Evolutionary conservation across 1,140 invertebrate genomes (phyloP).

Genomic region (Ganaspis sp.): DNA sequence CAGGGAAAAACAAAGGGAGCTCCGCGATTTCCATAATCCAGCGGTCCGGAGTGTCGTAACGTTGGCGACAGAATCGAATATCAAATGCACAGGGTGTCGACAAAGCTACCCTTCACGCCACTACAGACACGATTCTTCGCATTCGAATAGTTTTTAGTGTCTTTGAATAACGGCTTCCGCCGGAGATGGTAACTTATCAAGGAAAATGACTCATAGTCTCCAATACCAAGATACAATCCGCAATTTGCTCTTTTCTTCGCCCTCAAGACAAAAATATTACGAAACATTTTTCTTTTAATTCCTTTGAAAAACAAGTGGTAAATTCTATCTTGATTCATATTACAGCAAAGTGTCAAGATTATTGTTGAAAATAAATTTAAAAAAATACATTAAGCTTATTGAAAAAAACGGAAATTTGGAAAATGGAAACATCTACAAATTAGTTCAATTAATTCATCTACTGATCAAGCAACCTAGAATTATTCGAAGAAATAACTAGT

Average conservation of each 20-base stretch:
- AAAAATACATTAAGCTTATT: too few species aligned
- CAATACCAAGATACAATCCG: neutral
- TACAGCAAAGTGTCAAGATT: too few species aligned
- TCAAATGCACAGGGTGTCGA: neutral
- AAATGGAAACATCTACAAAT: too few species aligned
- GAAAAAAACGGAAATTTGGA: too few species aligned
- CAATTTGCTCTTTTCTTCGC: conserved; percentile 2
- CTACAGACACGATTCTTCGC: conserved; percentile 12
- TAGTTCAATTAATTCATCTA: too few species aligned
- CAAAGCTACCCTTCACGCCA: conserved; percentile 6
- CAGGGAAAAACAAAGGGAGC: conserved; percentile 14
- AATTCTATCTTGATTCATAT: neutral
- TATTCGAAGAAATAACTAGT: too few species aligned
- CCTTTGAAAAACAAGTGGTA: neutral
- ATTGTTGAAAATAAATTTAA: too few species aligned
- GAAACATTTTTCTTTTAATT: neutral
- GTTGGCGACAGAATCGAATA: conserved; percentile 10
- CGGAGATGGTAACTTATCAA: conserved; percentile 21
- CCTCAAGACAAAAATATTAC: neutral
- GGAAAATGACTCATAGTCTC: conserved; percentile 28
- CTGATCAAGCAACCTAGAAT: too few species aligned
- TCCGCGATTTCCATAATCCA: conserved; percentile 24
- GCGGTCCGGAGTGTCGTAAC: conserved; percentile 8
- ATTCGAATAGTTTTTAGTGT: conserved; percentile 25
- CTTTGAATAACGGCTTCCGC: conserved; percentile 21